A percentile compares a stretch with the other conserved stretches of the same genome.
Evolutionary conservation across 2,113 vertebrate species (phyloP).

Genomic region (Gasterosteus aculeatus): DNA sequence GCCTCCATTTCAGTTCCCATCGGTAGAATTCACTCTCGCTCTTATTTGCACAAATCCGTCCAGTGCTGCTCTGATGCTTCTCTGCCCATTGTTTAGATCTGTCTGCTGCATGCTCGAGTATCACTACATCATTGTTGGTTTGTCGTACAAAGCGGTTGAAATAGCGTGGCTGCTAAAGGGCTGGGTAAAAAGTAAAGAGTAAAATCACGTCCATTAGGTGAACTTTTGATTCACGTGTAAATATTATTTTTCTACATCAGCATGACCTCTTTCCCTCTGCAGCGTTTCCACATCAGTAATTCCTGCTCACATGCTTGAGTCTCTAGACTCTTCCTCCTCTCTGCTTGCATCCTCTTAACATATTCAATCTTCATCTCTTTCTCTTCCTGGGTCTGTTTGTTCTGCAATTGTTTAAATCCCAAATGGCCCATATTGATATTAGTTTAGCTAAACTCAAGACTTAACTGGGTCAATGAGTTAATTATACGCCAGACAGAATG

Average conservation of each 20-base stretch:
- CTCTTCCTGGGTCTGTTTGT: not conserved
- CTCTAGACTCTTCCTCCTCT: not conserved
- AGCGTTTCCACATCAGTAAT: constrained; percentile 52
- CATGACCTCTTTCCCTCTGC: constrained; percentile 20
- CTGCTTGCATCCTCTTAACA: not conserved
- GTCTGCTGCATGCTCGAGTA: constrained; percentile 21
- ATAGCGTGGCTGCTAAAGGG: not conserved
- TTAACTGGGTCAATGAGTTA: not conserved
- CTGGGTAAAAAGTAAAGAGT: not conserved
- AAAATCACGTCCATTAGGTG: constrained; percentile 21
- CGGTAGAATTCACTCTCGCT: constrained; percentile 40
- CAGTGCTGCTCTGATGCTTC: constrained; percentile 25
- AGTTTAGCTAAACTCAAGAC: not conserved
- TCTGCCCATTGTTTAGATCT: constrained; percentile 38
- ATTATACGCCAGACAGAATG: not conserved
- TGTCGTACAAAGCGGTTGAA: not conserved
- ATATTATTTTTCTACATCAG: constrained; percentile 22
- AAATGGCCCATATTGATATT: not conserved
- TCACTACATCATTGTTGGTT: not conserved
- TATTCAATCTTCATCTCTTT: not conserved
- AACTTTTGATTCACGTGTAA: not conserved
- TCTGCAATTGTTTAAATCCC: not conserved
- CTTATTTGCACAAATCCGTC: constrained; percentile 44
- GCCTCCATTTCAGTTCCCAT: constrained; percentile 42
- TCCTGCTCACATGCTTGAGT: constrained; percentile 37